Base-by-base conservation (phyloP, 2,113 vertebrate species). In the Lucifuga dentata region DNA sequence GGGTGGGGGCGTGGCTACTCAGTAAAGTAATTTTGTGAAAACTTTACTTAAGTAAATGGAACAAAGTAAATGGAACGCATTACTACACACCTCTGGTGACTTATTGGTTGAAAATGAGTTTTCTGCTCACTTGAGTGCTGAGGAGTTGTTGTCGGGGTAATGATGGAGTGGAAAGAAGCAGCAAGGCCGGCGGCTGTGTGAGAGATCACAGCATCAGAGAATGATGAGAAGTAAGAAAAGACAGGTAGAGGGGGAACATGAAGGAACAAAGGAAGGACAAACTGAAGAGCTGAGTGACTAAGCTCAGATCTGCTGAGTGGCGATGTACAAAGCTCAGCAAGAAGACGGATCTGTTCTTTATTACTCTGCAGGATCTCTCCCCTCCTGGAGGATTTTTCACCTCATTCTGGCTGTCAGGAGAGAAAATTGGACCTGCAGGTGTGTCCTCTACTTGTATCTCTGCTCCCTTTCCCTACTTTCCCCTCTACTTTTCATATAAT, bases 371-470 rank as follows among this genome's bases (percentile, higher is more conserved):
- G 74, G 71, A 69, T 75, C 40, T 45, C 64, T 59, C 23, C 19
- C 40, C 61, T 85, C 70, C 74, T 59, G 75, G 66, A 73, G 65
- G 70, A 77, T 80, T 83, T 62, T 84, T 83, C 76, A 70, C 73
- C 76, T 85, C 59, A 80, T 86, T 85, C 67, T 51, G 53, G 51
- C 77, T 86, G 83, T 86, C 84, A 86, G n/a, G 10, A 72, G 1
- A 67, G 62, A 82, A 84, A 84, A 86, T 76, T 85, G 85, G 67
- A 73, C 64, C 61, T 41, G 46, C 69, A 81, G 75, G 80, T 70
- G 75, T 78, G 83, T 82, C 77, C 80, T 78, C 48, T 39, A 26
- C 40, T 49, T n/a, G 23, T 20, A 51, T 26, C 6, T 8, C 38
- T 32, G 15, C 38, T 35, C 57, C 20, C n/a, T 44, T 59, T 52